Conservation (phyloP, 1,140 invertebrate species). For the Trichonephila clavipes region DNA sequence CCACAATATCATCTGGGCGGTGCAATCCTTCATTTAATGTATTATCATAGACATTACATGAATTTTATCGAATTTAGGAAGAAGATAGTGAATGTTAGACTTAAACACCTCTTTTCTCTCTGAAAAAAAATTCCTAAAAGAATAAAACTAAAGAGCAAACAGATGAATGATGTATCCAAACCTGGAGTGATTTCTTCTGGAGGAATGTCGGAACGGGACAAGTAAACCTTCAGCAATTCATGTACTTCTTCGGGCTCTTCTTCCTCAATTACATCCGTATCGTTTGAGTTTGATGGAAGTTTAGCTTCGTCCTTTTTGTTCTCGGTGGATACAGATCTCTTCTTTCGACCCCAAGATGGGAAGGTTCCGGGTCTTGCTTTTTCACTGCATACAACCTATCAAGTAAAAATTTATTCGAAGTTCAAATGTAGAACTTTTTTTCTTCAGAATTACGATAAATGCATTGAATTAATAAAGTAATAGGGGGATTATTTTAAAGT, state of each 20-base stretch:
- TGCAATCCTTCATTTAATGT: too few relatives aligned
- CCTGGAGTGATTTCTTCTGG: conserved; percentile 69
- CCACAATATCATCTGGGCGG: too few relatives aligned
- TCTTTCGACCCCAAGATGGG: conserved; percentile 78
- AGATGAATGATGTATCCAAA: background rate
- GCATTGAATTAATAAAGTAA: too few relatives aligned
- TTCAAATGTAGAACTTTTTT: too few relatives aligned
- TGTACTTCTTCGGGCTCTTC: conserved; percentile 79
- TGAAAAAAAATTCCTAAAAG: too few relatives aligned
- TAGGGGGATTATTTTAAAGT: too few relatives aligned
- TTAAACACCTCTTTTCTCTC: too few relatives aligned
- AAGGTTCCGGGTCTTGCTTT: conserved; percentile 77
- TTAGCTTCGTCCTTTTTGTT: background rate
- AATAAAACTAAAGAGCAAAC: background rate
- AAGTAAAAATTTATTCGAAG: background rate
- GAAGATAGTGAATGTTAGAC: too few relatives aligned
- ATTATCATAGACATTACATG: too few relatives aligned
- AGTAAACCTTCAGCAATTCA: conserved; percentile 79
- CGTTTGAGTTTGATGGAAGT: background rate
- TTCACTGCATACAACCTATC: conserved; percentile 78
- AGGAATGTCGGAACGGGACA: conserved; percentile 79
- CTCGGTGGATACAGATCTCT: conserved; percentile 22
- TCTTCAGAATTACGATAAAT: background rate
- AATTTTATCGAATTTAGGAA: too few relatives aligned
- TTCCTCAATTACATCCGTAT: conserved; percentile 60